Evolutionary conservation across 1,140 invertebrate species (phyloP), one percentile per base, ranked within the genome.

Genomic region (Drosophila willistoni): DNA sequence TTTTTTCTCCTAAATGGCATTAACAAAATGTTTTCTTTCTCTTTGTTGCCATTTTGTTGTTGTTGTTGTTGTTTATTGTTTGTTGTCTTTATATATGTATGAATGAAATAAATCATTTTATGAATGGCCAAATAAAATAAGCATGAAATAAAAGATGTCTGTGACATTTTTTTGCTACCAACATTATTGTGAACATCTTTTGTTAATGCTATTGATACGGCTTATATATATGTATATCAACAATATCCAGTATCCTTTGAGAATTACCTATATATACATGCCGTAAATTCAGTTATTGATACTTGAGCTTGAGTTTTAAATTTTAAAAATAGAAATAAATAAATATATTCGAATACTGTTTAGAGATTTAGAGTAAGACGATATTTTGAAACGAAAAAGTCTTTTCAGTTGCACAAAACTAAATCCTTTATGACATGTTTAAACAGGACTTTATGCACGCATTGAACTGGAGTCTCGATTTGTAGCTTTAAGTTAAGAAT

Each of bases 1-100:
- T 67, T 55, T 47, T n/a, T 39, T 68, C 56, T 22, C 75, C 64
- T 68, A 82, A 86, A 82, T 71, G 83, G 63, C 77, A 75, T 81
- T 72, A 72, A 69, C 60, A 76, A 71, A 71, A 67, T 72, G 68
- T 29, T 68, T 57, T 78, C 39, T 51, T 64, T 7, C 44, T 22
- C 17, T 19, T 51, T 1, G 44, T 10, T 22, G 44, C 2, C 44
- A 51, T 22, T 51, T 7, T 44, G 14, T 33, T 56, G 42, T 60
- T 36, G 19, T 29, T 6, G 61, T 59, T 44, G 14, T 33, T 56
- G 42, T 60, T 36, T 22, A 22, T 47, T 29, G 34, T 33, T 54
- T 67, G 61, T 60, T 44, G 14, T 33, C 29, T 29, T 7, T 29
- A 29, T 29, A 29, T 29, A 1, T 56, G 51, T 60, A 44, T 68